Evolutionary conservation across 2,797 vertebrate species (phyloP).

Genomic region (Fundulus diaphanus): DNA sequence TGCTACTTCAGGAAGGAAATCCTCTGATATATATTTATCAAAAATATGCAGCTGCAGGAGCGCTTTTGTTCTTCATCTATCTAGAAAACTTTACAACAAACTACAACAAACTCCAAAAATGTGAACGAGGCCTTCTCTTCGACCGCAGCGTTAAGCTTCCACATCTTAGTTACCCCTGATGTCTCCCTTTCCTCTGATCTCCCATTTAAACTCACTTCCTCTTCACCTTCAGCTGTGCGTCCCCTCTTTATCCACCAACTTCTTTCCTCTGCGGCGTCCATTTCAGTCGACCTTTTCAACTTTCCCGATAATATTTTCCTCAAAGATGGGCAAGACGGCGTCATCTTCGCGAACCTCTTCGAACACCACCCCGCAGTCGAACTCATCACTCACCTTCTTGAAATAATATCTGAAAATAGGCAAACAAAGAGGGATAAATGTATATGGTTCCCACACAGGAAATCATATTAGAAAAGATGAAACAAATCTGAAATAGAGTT

Average conservation of each 20-base stretch:
- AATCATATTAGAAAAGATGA: not conserved
- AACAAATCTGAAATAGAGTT: not conserved
- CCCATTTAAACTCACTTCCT: constrained; percentile 52
- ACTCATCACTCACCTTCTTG: constrained; percentile 98
- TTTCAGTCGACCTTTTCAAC: constrained; percentile 78
- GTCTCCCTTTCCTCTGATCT: constrained; percentile 25
- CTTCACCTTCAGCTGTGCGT: constrained; percentile 23
- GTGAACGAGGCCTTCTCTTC: constrained; percentile 55
- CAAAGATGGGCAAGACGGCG: constrained; percentile 91
- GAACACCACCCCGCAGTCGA: constrained; percentile 98
- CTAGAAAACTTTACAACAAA: constrained; percentile 87
- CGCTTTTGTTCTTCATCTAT: constrained; percentile 84
- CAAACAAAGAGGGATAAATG: not conserved
- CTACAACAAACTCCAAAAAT: constrained; percentile 85
- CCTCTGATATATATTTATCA: constrained; percentile 88
- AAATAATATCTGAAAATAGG: constrained; percentile 91
- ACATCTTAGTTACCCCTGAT: not conserved
- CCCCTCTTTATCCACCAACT: not conserved
- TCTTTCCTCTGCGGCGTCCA: not conserved
- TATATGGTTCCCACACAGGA: not conserved
- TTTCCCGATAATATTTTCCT: constrained; percentile 98
- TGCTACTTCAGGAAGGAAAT: constrained; percentile 85
- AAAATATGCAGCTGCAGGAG: constrained; percentile 93
- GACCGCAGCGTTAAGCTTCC: constrained; percentile 22
- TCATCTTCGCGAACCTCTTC: constrained; percentile 96